Evolutionary conservation across 2,888 invertebrate species (phyloP).

Genomic region (Dromius quadrimaculatus): DNA sequence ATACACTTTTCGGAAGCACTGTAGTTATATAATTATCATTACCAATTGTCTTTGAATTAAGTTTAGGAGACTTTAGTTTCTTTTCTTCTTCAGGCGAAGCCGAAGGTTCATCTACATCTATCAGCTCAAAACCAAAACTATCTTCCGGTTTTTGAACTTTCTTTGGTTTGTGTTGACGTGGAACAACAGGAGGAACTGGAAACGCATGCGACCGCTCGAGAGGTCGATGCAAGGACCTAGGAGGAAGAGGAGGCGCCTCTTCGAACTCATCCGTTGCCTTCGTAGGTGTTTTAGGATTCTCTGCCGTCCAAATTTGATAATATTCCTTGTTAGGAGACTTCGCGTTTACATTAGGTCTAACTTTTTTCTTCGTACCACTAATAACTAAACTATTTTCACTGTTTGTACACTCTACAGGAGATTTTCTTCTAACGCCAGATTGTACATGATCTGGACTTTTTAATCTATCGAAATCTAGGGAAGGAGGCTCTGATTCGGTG

Average conservation of each 20-base stretch:
- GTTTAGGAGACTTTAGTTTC: constrained; percentile 48
- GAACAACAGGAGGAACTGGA: constrained; percentile 75
- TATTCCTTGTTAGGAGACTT: constrained; percentile 74
- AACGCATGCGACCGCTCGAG: constrained; percentile 75
- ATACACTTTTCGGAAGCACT: constrained; percentile 60
- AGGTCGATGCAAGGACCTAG: constrained; percentile 79
- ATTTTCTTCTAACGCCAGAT: constrained; percentile 64
- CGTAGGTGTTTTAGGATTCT: constrained; percentile 66
- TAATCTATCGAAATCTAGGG: constrained; percentile 54
- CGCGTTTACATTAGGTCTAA: constrained; percentile 69
- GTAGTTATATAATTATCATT: constrained; percentile 82
- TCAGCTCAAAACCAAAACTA: constrained; percentile 85
- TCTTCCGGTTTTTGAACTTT: constrained; percentile 78
- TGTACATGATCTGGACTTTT: constrained; percentile 55
- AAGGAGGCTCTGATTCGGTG: constrained; percentile 22
- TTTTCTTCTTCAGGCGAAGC: constrained; percentile 11
- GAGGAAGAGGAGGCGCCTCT: constrained; percentile 79
- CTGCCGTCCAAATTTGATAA: constrained; percentile 78
- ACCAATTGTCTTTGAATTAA: constrained; percentile 67
- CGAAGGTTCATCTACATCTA: constrained; percentile 82
- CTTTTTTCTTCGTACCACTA: constrained; percentile 76
- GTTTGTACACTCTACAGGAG: constrained; percentile 67
- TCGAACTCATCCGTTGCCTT: constrained; percentile 59
- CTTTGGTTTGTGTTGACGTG: constrained; percentile 77
- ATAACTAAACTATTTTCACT: constrained; percentile 56